A percentile compares a stretch with the other conserved stretches of the same genome.
These are phyloP conservation scores for Volucella bombylans DNA, from an alignment of 2,888 invertebrate genomes.

Conservation along the genomic window DNA sequence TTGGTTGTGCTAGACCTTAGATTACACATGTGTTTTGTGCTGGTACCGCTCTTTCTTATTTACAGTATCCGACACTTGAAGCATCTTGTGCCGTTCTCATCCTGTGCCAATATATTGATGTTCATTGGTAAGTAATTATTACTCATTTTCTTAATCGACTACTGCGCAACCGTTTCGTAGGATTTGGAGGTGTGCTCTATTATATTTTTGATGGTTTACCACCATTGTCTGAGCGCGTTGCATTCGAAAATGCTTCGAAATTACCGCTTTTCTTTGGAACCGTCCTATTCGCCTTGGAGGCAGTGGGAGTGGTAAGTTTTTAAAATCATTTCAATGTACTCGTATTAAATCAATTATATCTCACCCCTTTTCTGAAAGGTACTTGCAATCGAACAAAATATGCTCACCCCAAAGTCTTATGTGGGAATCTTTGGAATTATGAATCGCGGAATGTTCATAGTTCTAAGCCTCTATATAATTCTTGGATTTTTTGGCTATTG, in stretches of 20 bases:
- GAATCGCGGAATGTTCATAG: slow-evolving; percentile 94
- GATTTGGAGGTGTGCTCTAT: slow-evolving; percentile 91
- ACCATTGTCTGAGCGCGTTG: slow-evolving; percentile 81
- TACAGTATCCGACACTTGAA: slow-evolving; percentile 91
- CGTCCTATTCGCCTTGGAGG: slow-evolving; percentile 95
- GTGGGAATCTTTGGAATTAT: slow-evolving; percentile 94
- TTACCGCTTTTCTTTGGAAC: slow-evolving; percentile 95
- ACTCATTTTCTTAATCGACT: background rate
- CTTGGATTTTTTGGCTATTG: slow-evolving; percentile 97
- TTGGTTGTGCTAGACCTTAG: slow-evolving; percentile 83
- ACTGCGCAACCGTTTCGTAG: slow-evolving; percentile 60
- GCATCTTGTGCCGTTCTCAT: slow-evolving; percentile 94
- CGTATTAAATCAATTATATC: background rate
- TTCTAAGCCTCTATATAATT: slow-evolving; percentile 91
- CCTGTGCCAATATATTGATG: slow-evolving; percentile 94
- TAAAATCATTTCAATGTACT: background rate
- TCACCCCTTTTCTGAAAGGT: slow-evolving; percentile 84
- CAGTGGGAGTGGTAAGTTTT: slow-evolving; percentile 89
- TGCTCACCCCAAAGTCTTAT: slow-evolving; percentile 95
- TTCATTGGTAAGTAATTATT: slow-evolving; percentile 83
- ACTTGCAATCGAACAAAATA: slow-evolving; percentile 97
- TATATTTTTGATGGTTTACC: slow-evolving; percentile 89
- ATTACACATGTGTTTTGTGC: slow-evolving; percentile 84
- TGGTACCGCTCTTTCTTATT: slow-evolving; percentile 88
- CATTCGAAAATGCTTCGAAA: slow-evolving; percentile 83